Base-by-base conservation (phyloP, 2,797 vertebrate species). In the Denticeps clupeoides region DNA sequence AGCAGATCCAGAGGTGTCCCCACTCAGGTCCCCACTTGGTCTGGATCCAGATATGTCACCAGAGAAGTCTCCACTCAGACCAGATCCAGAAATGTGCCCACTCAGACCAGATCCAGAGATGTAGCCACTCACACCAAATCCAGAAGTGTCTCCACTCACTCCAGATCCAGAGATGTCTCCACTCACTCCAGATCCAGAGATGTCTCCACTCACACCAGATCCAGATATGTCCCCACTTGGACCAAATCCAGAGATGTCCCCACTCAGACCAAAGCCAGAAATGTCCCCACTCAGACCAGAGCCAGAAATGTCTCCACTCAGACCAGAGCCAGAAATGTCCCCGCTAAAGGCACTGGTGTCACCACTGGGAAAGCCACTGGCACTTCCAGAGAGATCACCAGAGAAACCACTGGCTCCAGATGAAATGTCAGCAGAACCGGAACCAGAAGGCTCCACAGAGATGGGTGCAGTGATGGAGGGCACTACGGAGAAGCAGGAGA, bases 401-500 rank as follows among this genome's bases (percentile, higher is more conserved):
- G 37, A 47, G 16, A 29, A 47, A 31, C 37, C 41, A 33, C 53
- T 62, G 32, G 5, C 2, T 2, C 38, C 58, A 13, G 58, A 58
- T 31, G 19, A 26, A 3, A 41, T 16, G 21, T 12, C 45, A 29
- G 32, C 49, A 35, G 60, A 64, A 10, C 53, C 60, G 41, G 53
- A 59, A 27, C 45, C 57, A 28, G 59, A 55, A 3, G 48, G 12
- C 23, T 82, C 77, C 59, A 59, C 5, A 1, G 59, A 32, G 12
- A 79, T 63, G 23, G 86, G 70, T 58, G 75, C 59, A 58, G 78
- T 60, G 1, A 78, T 71, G 41, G 82, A 60, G 26, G 81, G 77
- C 41, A 45, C 56, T 47, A 45, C 89, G 91, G 60, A 35, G 7
- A 58, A 40, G 61, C 5, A 32, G 5, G 35, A 18, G n/a, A n/a